Base-by-base conservation (phyloP, 2,113 vertebrate species). In the Empidonax alnorum region DNA sequence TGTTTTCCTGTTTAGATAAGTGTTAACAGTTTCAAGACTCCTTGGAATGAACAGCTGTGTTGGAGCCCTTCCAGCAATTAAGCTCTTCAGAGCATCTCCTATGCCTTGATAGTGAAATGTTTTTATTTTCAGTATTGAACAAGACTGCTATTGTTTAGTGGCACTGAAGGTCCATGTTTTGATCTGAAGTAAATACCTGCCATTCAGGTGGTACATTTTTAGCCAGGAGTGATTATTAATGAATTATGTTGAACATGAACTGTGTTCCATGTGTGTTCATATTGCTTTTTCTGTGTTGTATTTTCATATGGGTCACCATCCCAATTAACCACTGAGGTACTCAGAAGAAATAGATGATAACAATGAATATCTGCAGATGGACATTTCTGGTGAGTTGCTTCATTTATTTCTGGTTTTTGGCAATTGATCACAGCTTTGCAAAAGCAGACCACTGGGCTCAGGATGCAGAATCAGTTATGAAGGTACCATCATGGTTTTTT, bases 1-100 rank as follows among this genome's bases (percentile, higher is more conserved):
- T 96, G 81, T 84, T 96, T 95, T 96, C 91, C 89, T 96, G 89
- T 96, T 90, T 97, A 84, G 77, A 87, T 92, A 94, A 95, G 49
- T 78, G 77, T 87, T 94, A 97, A 87, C 66, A 63, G 76, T 96
- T 95, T 96, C 94, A 95, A 94, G 78, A 35, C 24, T 89, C 44
- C 86, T 93, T 89, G 94, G 84, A 94, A 96, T 58, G 81, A 96
- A 35, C 92, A 96, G 87, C 92, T 95, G 96, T 92, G 59, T 72
- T 96, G 95, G 84, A 92, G 30, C 0, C 1, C 16, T 67, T 89
- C 89, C 73, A 91, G 27, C 17, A 90, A 93, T 91, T 83, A 92
- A 80, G 42, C 46, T 86, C 42, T 88, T 93, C 39, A 37, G 86
- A 63, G 56, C 39, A 37, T 12, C 44, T 87, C 44, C 49, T 84